These are phyloP conservation scores for Subacronicta megacephala DNA, from an alignment of 2,888 invertebrate species.

Conservation along the genomic window DNA sequence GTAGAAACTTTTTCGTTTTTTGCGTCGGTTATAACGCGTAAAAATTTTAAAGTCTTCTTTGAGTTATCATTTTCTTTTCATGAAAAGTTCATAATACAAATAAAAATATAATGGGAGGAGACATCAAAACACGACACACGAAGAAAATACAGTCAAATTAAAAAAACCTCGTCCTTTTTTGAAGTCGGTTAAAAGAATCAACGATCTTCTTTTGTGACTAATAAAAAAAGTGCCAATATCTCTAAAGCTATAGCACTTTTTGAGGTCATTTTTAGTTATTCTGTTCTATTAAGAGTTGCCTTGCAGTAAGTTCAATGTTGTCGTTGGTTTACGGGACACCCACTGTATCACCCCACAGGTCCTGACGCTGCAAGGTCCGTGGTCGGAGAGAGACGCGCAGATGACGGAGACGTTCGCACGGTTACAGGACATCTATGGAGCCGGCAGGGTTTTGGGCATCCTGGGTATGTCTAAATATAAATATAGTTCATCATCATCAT, in stretches of 20 bases:
- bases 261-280: background rate
- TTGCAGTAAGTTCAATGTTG: slow-evolving; percentile 6
- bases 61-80: too few species aligned
- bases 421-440: slow-evolving; percentile 89
- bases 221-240: background rate
- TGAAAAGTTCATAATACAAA: too few species aligned
- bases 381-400: slow-evolving; percentile 90
- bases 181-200: too few species aligned
- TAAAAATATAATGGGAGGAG: too few species aligned
- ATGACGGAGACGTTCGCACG: slow-evolving; percentile 89
- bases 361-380: slow-evolving; percentile 88
- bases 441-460: slow-evolving; percentile 89
- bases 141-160: too few species aligned
- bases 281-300: slow-evolving; percentile 1
- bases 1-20: background rate
- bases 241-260: background rate
- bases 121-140: too few species aligned
- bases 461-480: slow-evolving; percentile 73
- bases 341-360: slow-evolving; percentile 73
- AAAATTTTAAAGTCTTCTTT: too few species aligned
- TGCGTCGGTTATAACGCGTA: too few species aligned
- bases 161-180: too few species aligned
- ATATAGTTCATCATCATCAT: too few species aligned
- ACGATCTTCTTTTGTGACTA: background rate
- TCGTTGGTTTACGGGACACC: slow-evolving; percentile 30